Evolutionary conservation across 2,797 vertebrate species (phyloP), one percentile per base, ranked within the genome.

Genomic region (Danio albolineatus): DNA sequence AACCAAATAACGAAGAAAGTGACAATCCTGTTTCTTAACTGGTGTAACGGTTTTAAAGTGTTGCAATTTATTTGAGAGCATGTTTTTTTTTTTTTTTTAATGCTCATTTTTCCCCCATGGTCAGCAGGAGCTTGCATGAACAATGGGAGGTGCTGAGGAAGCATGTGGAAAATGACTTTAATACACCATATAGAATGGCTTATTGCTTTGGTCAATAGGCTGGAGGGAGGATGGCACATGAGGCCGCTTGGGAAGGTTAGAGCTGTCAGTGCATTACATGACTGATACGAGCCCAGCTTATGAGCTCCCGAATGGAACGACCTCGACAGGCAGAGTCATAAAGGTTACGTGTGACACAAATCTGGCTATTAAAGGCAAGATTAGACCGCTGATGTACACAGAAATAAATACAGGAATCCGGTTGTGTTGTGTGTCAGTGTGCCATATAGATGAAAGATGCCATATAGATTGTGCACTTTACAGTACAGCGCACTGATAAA

Each of bases 81-180:
- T 89, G 38, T 57, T 54, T 67, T 41, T 62, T 56, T 49, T n/a
- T n/a, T n/a, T n/a, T 69, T 38, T 66, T 41, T 76, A 46, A 72
- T 49, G 10, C 38, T 41, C n/a, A 2, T 44, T 3, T 38, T 72
- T 57, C 12, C 59, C 54, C 93, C 93, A 92, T 95, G 96, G 97
- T 98, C 97, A 98, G 96, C 96, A 97, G 94, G 93, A 95, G 94
- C 94, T 94, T 91, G 96, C 95, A 96, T 98, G 97, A 97, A 98
- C 97, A 98, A 98, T 98, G 96, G 96, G 91, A 96, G 91, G 91
- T 98, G 97, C 98, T 98, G 98, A 98, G 96, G 95, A 98, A 96
- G 97, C 97, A 98, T 97, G 96, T 98, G 95, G 96, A 98, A 99
- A 98, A 98, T 97, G 94, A 96, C 97, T 98, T 98, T 98, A 99